Evolutionary conservation across 2,113 vertebrate genomes (phyloP), one percentile per base, ranked within the genome.

Genomic region (Aegypius monachus): DNA sequence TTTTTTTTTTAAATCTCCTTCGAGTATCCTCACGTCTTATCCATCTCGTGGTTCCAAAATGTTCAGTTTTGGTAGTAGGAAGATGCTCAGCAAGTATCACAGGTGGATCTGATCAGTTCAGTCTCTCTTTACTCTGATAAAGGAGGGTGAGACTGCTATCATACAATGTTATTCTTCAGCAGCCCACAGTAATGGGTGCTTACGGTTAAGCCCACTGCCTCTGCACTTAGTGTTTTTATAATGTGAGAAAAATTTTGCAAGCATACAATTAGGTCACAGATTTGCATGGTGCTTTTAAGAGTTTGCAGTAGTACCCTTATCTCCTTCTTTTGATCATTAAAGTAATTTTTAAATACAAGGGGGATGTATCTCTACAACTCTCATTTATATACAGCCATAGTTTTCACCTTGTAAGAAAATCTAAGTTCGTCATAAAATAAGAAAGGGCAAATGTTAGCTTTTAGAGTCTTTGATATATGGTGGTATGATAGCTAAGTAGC

Each of bases 1-100:
- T 52, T 52, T 16, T 27, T 52, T 52, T 27, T 5, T 88, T 31
- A 0, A 8, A 25, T 90, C 13, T 73, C 11, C 17, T 92, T 47
- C 34, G 19, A 55, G 38, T 67, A 32, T 73, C 7, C 32, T 68
- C 17, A 19, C 1, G 1, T 75, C 70, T 94, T 11, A 27, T 62
- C 52, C 6, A 13, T n/a, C 42, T 85, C 0, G 0, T 11, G 6
- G 8, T 32, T 75, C 22, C 20, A 27, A 10, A 50, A 43, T 7
- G 8, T 47, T 88, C 45, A 16, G 40, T 3, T 58, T 50, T 78
- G 53, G 25, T 43, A 11, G 26, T 1, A 18, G 53, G 29, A 77
- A 21, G 36, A 16, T 68, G 40, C 40, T 55, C 3, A 45, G 34
- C 10, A 31, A 55, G 20, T 52, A 27, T 40, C 45, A 31, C 22